Conservation (phyloP, 2,888 invertebrate genomes). For the Microplitis manilae region DNA sequence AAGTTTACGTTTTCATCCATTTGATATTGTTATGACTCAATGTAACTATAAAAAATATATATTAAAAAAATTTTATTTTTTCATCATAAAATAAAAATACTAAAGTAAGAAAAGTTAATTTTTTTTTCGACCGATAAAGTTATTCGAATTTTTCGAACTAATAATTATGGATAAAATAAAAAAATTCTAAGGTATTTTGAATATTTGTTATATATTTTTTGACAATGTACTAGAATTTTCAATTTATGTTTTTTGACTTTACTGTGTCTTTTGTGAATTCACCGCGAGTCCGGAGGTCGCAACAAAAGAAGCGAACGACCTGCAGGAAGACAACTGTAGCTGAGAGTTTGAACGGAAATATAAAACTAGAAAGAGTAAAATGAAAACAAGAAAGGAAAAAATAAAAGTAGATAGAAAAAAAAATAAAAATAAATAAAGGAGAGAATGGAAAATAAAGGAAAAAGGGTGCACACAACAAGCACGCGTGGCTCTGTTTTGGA, state of each 20-base stretch:
- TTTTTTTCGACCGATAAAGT: neutral
- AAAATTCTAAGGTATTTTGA: neutral
- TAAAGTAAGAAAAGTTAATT: neutral
- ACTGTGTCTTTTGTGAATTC: neutral
- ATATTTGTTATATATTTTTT: slow-evolving; percentile 1
- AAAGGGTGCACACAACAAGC: slow-evolving; percentile 28
- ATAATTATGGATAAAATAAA: neutral
- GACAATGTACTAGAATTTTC: neutral
- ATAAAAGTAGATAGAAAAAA: neutral
- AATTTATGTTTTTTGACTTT: neutral
- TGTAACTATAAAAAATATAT: neutral
- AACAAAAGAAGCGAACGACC: slow-evolving; percentile 27
- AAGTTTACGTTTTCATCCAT: neutral
- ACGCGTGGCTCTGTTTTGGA: slow-evolving; percentile 57
- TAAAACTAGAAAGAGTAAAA: slow-evolving; percentile 3
- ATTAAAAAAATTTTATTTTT: neutral
- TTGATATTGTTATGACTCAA: neutral
- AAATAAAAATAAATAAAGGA: neutral
- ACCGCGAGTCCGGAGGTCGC: slow-evolving; percentile 28
- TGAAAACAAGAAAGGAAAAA: neutral
- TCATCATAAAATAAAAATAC: neutral
- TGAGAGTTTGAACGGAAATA: slow-evolving; percentile 22
- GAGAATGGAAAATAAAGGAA: slow-evolving; percentile 27
- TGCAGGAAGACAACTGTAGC: slow-evolving; percentile 29
- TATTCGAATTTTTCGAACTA: neutral